Base-by-base conservation (phyloP, 2,888 invertebrate species). In the Zaprionus lineosus region DNA sequence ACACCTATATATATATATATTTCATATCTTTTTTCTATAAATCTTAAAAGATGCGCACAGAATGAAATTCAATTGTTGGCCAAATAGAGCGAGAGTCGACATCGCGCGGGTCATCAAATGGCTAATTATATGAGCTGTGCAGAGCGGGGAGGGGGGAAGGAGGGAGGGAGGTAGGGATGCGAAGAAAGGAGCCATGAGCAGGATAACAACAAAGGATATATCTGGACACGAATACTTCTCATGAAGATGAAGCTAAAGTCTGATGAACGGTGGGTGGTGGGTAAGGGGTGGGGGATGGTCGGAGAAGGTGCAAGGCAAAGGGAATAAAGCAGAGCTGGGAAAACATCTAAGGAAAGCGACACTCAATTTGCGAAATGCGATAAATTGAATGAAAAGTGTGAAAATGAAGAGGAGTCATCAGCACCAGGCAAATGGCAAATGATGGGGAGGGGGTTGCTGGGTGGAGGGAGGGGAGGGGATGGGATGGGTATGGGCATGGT, bases 381-480 rank as follows among this genome's bases (percentile, higher is more conserved):
- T 79, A 81, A 81, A 81, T 81, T 85, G 84, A 81, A 81, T 81
- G 85, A 81, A 81, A 81, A 83, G 81, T 81, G 81, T 83, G 81
- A 85, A 81, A 85, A 81, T 85, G 81, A 81, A 81, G 85, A 65
- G 81, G 67, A 79, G 69, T 78, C 79, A 82, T 82, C 85, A 79
- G 56, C 57, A 58, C 28, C 53, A 48, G 44, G 55, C 63, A 57
- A n/a, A 61, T 21, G 6, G 24, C 53, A 55, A 44, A 31, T 31
- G 21, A 55, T 24, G 37, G 5, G 19, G 6, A 9, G 36, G 40
- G 29, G 36, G 5, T 33, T 9, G 6, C 8, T 8, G 3, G 15
- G 28, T 21, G 9, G 14, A 12, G 12, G 6, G 6, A 11, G 12
- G 4, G 21, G 15, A n/a, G n/a, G n/a, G n/a, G n/a, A n/a, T n/a